phyloP scores from a whole-genome alignment of 2,888 invertebrate genomes.

The Choreutis nemorana region DNA sequence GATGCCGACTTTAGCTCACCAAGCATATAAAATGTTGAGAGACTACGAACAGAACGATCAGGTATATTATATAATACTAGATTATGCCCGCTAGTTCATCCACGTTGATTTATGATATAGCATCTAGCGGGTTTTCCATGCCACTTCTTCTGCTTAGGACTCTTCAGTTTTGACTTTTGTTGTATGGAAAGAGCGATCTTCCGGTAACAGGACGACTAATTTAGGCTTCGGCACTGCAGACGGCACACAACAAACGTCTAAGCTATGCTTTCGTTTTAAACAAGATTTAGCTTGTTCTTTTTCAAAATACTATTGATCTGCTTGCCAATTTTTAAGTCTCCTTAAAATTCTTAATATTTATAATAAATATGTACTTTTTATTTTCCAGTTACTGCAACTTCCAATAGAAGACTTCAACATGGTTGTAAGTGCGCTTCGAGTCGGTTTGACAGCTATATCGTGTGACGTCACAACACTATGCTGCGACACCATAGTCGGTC shows the following conservation, averaged over 20 bases:
- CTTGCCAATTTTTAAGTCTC: too few relatives aligned
- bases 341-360: not conserved
- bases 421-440: conserved; percentile 48
- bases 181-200: too few relatives aligned
- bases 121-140: too few relatives aligned
- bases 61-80: conserved; percentile 22
- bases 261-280: too few relatives aligned
- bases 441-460: conserved; percentile 51
- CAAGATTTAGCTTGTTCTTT: too few relatives aligned
- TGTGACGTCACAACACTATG: conserved; percentile 54
- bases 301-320: too few relatives aligned
- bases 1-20: conserved; percentile 39
- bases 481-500: conserved; percentile 53
- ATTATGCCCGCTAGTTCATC: not conserved
- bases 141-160: too few relatives aligned
- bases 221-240: too few relatives aligned
- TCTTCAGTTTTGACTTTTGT: too few relatives aligned
- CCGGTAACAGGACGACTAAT: too few relatives aligned
- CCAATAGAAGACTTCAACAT: conserved; percentile 52
- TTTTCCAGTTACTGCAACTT: conserved; percentile 35
- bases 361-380: conserved; percentile 2
- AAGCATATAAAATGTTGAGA: conserved; percentile 46
- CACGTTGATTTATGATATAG: not conserved
- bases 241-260: too few relatives aligned
- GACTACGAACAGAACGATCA: conserved; percentile 43